phyloP scores from a whole-genome alignment of 2,797 vertebrate species.

The Oreochromis grahami region DNA sequence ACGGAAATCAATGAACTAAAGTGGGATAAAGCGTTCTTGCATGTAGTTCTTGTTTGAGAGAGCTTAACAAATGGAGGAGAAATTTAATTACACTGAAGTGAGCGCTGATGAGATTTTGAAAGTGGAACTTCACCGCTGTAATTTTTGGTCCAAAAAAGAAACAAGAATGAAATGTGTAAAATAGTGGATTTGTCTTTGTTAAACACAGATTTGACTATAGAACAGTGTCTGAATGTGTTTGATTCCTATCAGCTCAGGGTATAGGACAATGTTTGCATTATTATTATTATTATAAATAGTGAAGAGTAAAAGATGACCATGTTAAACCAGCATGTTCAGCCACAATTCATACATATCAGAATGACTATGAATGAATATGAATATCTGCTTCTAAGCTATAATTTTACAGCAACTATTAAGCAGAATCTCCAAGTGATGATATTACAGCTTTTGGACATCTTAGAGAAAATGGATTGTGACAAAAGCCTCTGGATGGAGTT shows the following conservation, averaged over 20 bases:
- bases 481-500: not conserved
- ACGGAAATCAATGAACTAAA: not conserved
- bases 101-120: constrained; percentile 8
- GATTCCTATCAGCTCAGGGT: not conserved
- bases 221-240: not conserved
- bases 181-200: not conserved
- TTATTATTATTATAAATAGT: not conserved
- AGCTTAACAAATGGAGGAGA: not conserved
- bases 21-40: not conserved
- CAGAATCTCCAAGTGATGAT: not conserved
- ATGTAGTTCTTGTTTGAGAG: not conserved
- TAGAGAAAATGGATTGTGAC: not conserved
- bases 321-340: not conserved
- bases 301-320: not conserved
- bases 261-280: not conserved
- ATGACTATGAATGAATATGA: not conserved
- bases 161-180: not conserved
- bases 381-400: not conserved
- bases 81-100: not conserved
- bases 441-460: not conserved
- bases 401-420: not conserved
- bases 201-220: not conserved
- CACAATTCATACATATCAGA: not conserved
- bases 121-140: not conserved
- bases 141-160: constrained; percentile 1